A percentile compares a stretch with the other conserved stretches of the same genome.
Evolutionary conservation across 2,888 invertebrate species (phyloP).

Genomic region (Heteromurus nitidus): DNA sequence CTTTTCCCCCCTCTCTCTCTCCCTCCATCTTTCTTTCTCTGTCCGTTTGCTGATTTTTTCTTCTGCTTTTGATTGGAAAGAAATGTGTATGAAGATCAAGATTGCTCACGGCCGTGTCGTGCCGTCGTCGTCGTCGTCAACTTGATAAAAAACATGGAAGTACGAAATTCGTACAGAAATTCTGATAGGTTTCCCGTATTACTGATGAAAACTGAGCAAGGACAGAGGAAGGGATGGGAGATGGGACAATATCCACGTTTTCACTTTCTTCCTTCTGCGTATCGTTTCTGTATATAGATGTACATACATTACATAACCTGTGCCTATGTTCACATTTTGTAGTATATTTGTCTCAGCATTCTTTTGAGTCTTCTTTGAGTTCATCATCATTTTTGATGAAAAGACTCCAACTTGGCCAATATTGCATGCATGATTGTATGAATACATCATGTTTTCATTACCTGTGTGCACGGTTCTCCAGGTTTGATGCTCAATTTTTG

Average conservation of each 20-base stretch:
- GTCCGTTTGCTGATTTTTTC: constrained; percentile 18
- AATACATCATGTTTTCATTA: not conserved
- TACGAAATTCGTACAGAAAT: not conserved
- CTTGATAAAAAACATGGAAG: not conserved
- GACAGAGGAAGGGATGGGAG: no score
- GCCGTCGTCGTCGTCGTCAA: constrained; percentile 1
- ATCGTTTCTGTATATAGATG: not conserved
- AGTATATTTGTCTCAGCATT: not conserved
- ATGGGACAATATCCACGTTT: no score
- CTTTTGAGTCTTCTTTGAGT: not conserved
- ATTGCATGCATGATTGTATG: not conserved
- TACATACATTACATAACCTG: not conserved
- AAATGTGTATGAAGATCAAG: constrained; percentile 22
- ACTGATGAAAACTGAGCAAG: not conserved
- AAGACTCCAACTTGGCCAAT: not conserved
- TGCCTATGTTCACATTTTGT: not conserved
- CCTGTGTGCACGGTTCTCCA: no score
- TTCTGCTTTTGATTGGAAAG: constrained; percentile 36
- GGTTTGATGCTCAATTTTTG: no score
- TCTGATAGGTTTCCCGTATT: not conserved
- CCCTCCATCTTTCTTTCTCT: not conserved
- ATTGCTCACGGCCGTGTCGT: constrained; percentile 26
- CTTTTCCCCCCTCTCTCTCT: not conserved
- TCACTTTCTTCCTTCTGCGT: not conserved
- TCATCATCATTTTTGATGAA: not conserved